A percentile compares a stretch with the other conserved stretches of the same genome.
These are phyloP conservation scores for Cacoxenus indagator DNA, from an alignment of 2,888 invertebrate genomes.

Conservation along the genomic window DNA sequence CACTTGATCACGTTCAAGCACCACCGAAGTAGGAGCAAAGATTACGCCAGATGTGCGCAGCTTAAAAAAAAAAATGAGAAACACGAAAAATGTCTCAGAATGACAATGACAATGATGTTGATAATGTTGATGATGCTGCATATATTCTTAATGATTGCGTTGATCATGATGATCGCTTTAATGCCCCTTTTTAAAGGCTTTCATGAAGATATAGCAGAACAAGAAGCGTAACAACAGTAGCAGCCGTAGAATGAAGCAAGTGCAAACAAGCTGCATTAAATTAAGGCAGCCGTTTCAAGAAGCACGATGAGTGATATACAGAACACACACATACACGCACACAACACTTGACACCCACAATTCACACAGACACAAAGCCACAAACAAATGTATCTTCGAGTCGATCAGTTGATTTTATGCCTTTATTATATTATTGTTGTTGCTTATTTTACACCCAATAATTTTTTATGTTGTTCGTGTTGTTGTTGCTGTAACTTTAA, in stretches of 20 bases:
- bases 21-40: neutral
- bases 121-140: neutral
- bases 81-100: neutral
- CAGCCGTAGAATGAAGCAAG: neutral
- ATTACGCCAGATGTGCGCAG: neutral
- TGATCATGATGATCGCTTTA: constrained; percentile 8
- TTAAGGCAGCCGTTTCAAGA: neutral
- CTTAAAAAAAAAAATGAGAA: neutral
- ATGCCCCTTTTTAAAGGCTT: neutral
- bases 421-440: neutral
- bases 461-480: constrained; percentile 11
- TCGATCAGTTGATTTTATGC: neutral
- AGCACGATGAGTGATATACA: neutral
- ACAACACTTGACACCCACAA: constrained; percentile 20
- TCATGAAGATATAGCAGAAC: neutral
- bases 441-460: constrained; percentile 15
- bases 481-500: constrained; percentile 26
- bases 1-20: neutral
- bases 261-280: constrained; percentile 18
- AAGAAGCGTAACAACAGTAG: neutral
- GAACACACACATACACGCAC: neutral
- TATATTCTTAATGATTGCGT: neutral
- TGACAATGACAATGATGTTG: neutral
- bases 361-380: neutral
- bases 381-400: constrained; percentile 12